A percentile compares a stretch with the other conserved stretches of the same genome.
These are phyloP conservation scores for Cyclophora albipunctata DNA, from an alignment of 2,888 invertebrate genomes.

Conservation along the genomic window DNA sequence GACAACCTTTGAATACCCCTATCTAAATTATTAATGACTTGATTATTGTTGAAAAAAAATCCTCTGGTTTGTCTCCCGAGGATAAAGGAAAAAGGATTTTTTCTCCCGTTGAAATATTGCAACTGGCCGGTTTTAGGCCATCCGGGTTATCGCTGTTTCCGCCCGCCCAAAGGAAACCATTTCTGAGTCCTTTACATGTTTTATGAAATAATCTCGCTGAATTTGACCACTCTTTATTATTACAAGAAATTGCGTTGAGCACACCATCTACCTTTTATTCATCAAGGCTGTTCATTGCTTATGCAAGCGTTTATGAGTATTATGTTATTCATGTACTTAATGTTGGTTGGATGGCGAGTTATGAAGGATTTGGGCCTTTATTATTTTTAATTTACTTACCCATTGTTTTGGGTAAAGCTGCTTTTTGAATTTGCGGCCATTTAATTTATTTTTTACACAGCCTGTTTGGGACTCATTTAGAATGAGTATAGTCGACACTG, in stretches of 20 bases:
- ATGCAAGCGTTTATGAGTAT: no score
- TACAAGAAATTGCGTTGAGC: neutral
- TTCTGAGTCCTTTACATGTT: slow-evolving; percentile 25
- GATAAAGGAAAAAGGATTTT: slow-evolving; percentile 11
- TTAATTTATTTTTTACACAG: no score
- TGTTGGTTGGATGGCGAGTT: slow-evolving; percentile 3
- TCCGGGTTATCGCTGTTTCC: slow-evolving; percentile 19
- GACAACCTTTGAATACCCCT: neutral
- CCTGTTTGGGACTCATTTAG: no score
- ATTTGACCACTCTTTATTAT: slow-evolving; percentile 13
- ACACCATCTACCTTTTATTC: slow-evolving; percentile 1
- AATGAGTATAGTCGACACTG: no score
- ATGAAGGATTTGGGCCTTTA: no score
- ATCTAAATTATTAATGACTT: neutral
- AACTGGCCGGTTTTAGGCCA: slow-evolving; percentile 10
- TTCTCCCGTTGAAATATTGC: slow-evolving; percentile 16
- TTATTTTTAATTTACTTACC: no score
- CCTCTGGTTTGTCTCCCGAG: neutral
- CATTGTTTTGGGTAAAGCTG: no score
- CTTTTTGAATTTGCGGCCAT: no score
- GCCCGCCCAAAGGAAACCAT: slow-evolving; percentile 16
- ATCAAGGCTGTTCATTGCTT: no score
- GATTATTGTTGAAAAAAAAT: neutral
- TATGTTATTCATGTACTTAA: no score
- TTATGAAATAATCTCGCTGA: slow-evolving; percentile 26